Evolutionary conservation across 2,888 invertebrate genomes (phyloP).

Genomic region (Drosophila prostipennis): DNA sequence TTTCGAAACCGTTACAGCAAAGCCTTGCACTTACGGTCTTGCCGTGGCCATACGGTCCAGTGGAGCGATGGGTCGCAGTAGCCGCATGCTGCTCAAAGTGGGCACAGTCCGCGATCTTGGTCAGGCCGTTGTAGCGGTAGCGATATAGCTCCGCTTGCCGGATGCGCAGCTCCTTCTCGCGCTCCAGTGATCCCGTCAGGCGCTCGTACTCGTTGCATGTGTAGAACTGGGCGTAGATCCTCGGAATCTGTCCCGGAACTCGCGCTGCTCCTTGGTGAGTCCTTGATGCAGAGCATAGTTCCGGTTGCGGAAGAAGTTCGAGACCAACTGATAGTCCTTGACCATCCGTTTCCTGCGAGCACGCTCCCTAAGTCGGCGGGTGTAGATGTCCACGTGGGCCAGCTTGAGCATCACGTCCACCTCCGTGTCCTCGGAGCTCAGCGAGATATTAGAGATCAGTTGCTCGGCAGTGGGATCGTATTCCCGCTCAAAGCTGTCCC

Average conservation of each 20-base stretch:
- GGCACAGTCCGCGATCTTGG: slow-evolving; percentile 92
- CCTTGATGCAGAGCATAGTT: slow-evolving; percentile 83
- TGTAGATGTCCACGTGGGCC: slow-evolving; percentile 96
- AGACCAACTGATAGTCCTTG: slow-evolving; percentile 94
- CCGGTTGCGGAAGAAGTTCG: slow-evolving; percentile 90
- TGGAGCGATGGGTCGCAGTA: slow-evolving; percentile 86
- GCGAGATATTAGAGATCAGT: slow-evolving; percentile 92
- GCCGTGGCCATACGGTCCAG: slow-evolving; percentile 84
- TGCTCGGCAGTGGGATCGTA: slow-evolving; percentile 96
- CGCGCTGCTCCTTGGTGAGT: slow-evolving; percentile 85
- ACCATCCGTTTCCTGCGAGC: slow-evolving; percentile 95
- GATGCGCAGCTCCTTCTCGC: slow-evolving; percentile 93
- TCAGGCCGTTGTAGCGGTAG: slow-evolving; percentile 94
- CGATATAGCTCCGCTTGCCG: slow-evolving; percentile 93
- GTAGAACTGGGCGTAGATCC: slow-evolving; percentile 94
- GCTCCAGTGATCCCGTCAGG: slow-evolving; percentile 90
- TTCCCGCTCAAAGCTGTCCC: slow-evolving; percentile 98
- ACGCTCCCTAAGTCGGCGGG: slow-evolving; percentile 92
- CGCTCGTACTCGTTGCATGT: slow-evolving; percentile 93
- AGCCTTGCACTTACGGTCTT: slow-evolving; percentile 82
- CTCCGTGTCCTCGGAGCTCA: slow-evolving; percentile 95
- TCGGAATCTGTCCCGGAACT: slow-evolving; percentile 92
- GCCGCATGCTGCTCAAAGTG: slow-evolving; percentile 93
- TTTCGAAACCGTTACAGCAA: slow-evolving; percentile 4
- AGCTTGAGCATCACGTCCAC: slow-evolving; percentile 95